Percentiles rank a stretch among this genome's conserved stretches.
Conservation (phyloP, 2,797 vertebrate species). For the Spinibarbus caldwelli region DNA sequence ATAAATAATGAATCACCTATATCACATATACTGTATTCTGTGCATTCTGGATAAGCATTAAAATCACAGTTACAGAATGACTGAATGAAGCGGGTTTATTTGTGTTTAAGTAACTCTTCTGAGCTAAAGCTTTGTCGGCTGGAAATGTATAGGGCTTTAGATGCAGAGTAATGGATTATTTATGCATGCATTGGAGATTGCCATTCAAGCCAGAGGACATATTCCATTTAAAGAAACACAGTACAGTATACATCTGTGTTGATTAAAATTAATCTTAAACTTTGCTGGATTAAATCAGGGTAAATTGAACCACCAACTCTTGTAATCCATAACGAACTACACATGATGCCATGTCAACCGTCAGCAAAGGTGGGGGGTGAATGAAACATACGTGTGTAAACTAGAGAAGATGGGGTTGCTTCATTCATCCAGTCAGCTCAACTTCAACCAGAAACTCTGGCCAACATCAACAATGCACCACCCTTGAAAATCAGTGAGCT, state of each 20-base stretch:
- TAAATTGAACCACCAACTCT: conserved; percentile 73
- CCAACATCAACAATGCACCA: conserved; percentile 52
- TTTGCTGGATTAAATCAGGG: neutral
- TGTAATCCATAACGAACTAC: conserved; percentile 77
- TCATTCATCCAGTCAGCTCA: conserved; percentile 39
- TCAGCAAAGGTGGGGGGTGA: conserved; percentile 61
- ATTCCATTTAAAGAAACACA: conserved; percentile 63
- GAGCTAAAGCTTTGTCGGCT: conserved; percentile 10
- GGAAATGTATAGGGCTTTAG: conserved; percentile 14
- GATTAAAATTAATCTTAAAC: neutral
- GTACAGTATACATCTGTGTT: neutral
- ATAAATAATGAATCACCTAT: conserved; percentile 17
- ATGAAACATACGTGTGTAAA: neutral
- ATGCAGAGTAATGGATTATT: conserved; percentile 29
- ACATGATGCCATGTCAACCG: conserved; percentile 71
- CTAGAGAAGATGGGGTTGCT: neutral
- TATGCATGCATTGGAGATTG: conserved; percentile 13
- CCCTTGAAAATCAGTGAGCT: conserved; percentile 57
- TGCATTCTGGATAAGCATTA: conserved; percentile 21
- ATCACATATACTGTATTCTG: neutral
- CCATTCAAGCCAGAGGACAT: conserved; percentile 26
- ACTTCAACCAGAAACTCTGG: conserved; percentile 47
- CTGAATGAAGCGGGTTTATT: neutral
- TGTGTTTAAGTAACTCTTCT: neutral
- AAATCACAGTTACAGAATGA: neutral